Evolutionary conservation across 2,113 vertebrate genomes (phyloP), one percentile per base, ranked within the genome.

Genomic region (Pygoscelis antarcticus): DNA sequence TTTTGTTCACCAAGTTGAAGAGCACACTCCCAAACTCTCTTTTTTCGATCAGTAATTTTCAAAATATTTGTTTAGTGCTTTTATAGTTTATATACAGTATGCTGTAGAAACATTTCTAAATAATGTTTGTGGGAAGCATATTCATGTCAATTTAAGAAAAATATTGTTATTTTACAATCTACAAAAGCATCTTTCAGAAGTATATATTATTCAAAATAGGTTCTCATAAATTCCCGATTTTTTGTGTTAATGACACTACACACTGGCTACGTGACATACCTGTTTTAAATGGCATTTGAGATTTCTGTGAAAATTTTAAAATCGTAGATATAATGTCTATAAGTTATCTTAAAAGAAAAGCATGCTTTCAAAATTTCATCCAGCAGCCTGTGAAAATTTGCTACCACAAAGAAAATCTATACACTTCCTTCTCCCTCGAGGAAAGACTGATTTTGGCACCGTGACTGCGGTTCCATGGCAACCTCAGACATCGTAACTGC

Each of bases 381-480:
- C 38, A 19, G 5, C 57, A 81, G 69, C 52, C 71, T 87, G 7
- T 60, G 72, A 95, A 78, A 90, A 86, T 84, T 47, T 90, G 44
- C 46, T 74, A 26, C 70, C 44, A 65, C 27, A 62, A 92, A 77
- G 47, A 70, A 75, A 92, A 93, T 64, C 51, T 11, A 60, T 9
- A n/a, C 8, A 49, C 42, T 57, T 82, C 10, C 42, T 83, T 84
- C 79, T 92, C 38, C 12, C n/a, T 83, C 38, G 57, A 49, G 52
- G 81, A 78, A 51, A 74, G 29, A 54, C 36, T 18, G 66, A 46
- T 82, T 64, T 38, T 93, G 94, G 90, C 86, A 92, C 64, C 27
- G 26, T 57, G 61, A 75, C 80, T 55, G 42, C 34, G 76, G 51
- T 58, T 95, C 83, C 91, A 96, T 89, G 68, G 91, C 89, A 95